phyloP scores from a whole-genome alignment of 2,113 vertebrate species.

The Zingel zingel region DNA sequence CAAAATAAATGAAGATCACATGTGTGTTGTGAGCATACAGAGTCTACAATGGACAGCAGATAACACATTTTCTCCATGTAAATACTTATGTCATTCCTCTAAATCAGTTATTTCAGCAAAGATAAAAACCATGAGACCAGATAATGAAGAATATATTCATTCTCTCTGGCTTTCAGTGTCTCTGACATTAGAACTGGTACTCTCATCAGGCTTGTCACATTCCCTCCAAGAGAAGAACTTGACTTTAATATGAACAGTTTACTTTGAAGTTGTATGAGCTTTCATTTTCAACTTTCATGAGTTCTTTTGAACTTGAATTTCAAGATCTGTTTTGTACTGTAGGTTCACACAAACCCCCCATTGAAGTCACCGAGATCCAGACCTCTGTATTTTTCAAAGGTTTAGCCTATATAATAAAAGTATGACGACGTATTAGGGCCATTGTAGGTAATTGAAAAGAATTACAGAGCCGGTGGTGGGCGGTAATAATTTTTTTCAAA shows the following conservation, averaged over 20 bases:
- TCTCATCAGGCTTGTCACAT: neutral
- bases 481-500: too few species aligned
- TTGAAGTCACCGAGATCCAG: too few species aligned
- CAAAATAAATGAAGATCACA: neutral
- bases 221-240: neutral
- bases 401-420: too few species aligned
- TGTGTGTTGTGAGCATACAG: neutral
- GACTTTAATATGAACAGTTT: slow-evolving; percentile 4
- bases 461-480: too few species aligned
- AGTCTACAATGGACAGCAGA: neutral
- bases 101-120: neutral
- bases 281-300: neutral
- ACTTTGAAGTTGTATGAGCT: neutral
- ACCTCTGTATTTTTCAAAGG: too few species aligned
- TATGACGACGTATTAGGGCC: too few species aligned
- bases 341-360: too few species aligned
- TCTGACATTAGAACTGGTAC: neutral
- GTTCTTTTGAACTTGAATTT: neutral
- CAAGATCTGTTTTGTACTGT: neutral
- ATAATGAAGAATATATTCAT: neutral
- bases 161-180: neutral
- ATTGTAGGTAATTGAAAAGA: too few species aligned
- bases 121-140: neutral
- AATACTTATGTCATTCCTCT: neutral
- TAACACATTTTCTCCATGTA: neutral